phyloP scores from a whole-genome alignment of 2,888 invertebrate species.

The Fragum sueziense region DNA sequence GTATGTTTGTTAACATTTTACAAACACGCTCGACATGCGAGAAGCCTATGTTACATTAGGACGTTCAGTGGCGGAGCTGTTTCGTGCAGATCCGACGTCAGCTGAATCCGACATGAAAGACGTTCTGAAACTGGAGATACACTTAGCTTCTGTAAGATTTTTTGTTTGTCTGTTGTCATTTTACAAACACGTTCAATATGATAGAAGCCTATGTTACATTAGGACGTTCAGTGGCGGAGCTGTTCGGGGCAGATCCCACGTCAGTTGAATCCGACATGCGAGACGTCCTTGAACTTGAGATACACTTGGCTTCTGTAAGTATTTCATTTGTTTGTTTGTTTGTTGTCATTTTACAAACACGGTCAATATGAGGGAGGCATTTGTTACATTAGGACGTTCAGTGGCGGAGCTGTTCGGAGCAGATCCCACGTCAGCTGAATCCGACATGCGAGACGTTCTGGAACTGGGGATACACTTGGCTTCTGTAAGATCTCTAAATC shows the following conservation, averaged over 20 bases:
- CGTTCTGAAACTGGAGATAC: constrained; percentile 93
- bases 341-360: too few species aligned
- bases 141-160: constrained; percentile 95
- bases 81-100: constrained; percentile 89
- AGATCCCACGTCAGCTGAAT: constrained; percentile 86
- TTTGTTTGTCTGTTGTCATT: too few species aligned
- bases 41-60: constrained; percentile 94
- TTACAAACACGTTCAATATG: constrained; percentile 82
- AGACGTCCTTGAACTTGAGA: constrained; percentile 92
- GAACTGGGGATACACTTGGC: constrained; percentile 95
- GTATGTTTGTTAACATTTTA: too few species aligned
- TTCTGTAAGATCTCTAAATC: too few species aligned
- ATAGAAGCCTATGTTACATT: constrained; percentile 93
- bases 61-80: constrained; percentile 90
- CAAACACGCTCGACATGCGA: constrained; percentile 84
- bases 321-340: too few species aligned
- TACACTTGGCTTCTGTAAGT: constrained; percentile 93
- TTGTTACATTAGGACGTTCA: constrained; percentile 92
- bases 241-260: constrained; percentile 90
- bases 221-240: constrained; percentile 91
- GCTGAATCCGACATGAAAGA: constrained; percentile 88
- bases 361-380: constrained; percentile 88
- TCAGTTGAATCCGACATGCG: constrained; percentile 88
- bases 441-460: constrained; percentile 89
- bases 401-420: constrained; percentile 92